These are phyloP conservation scores for Halesus radiatus DNA, from an alignment of 1,140 invertebrate genomes.

Conservation along the genomic window DNA sequence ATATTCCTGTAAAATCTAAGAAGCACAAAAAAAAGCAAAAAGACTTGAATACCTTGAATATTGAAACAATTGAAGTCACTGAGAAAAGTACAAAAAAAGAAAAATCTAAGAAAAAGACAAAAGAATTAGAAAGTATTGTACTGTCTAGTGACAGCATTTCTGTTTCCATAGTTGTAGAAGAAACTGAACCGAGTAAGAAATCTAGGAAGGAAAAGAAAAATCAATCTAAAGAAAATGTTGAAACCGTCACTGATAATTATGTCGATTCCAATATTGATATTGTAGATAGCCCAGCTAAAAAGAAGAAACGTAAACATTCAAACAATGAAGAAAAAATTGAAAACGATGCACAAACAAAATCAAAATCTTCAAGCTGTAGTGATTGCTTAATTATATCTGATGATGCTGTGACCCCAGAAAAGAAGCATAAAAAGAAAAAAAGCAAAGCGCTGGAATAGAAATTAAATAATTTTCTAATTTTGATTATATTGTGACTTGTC, in stretches of 20 bases:
- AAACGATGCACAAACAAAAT: not conserved
- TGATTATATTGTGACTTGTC: no score
- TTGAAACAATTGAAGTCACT: not conserved
- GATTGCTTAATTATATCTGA: no score
- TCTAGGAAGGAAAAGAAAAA: not conserved
- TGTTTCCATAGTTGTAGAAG: not conserved
- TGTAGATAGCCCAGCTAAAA: constrained; percentile 15
- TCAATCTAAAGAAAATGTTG: no score
- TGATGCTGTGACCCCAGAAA: no score
- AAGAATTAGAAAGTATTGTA: not conserved
- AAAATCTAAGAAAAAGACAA: not conserved
- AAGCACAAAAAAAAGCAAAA: constrained; percentile 32
- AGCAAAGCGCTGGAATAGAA: no score
- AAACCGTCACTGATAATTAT: no score
- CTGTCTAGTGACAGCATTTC: not conserved
- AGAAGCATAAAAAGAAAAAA: no score
- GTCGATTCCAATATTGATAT: not conserved
- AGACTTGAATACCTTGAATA: not conserved
- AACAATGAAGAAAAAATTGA: not conserved
- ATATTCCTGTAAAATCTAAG: constrained; percentile 3
- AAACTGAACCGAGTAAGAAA: not conserved
- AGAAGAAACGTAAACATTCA: constrained; percentile 29
- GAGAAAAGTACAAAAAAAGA: not conserved
- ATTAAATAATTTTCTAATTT: no score
- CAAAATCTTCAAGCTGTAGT: no score